Percentiles rank a stretch among this genome's conserved stretches.
phyloP scores from a whole-genome alignment of 92 coral and sea anemone genomes.

The Blastomussa wellsi region DNA sequence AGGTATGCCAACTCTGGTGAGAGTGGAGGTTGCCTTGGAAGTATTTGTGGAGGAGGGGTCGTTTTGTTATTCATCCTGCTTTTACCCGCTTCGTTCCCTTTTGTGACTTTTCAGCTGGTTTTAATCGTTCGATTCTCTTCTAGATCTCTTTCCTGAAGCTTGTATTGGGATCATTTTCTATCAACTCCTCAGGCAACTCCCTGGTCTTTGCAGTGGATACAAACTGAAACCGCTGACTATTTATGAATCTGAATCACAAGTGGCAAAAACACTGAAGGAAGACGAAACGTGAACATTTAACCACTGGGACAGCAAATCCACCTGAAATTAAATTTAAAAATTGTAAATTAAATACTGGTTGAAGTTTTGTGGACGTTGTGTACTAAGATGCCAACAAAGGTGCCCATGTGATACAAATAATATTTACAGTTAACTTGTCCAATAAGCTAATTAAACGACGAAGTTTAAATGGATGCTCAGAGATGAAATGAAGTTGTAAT shows the following conservation, averaged over 20 bases:
- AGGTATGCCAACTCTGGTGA: neutral
- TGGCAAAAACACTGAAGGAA: neutral
- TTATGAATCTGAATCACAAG: neutral
- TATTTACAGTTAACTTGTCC: neutral
- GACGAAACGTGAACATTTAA: neutral
- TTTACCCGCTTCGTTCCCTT: neutral
- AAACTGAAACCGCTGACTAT: neutral
- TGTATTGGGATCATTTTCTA: neutral
- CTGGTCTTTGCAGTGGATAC: too few species aligned
- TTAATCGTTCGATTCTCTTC: neutral
- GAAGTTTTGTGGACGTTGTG: neutral
- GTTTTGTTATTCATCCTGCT: slow-evolving; percentile 1
- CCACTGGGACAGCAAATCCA: neutral
- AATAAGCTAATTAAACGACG: neutral
- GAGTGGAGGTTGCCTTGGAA: neutral
- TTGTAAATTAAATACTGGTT: neutral
- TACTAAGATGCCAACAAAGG: neutral
- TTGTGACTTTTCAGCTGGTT: neutral
- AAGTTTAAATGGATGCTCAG: neutral
- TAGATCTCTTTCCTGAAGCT: neutral
- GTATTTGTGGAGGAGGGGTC: neutral
- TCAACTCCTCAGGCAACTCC: too few species aligned
- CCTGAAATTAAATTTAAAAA: neutral
- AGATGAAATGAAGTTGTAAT: neutral
- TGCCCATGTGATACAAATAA: neutral